Evolutionary conservation across 2,888 invertebrate genomes (phyloP).

Genomic region (Fragum fragum): DNA sequence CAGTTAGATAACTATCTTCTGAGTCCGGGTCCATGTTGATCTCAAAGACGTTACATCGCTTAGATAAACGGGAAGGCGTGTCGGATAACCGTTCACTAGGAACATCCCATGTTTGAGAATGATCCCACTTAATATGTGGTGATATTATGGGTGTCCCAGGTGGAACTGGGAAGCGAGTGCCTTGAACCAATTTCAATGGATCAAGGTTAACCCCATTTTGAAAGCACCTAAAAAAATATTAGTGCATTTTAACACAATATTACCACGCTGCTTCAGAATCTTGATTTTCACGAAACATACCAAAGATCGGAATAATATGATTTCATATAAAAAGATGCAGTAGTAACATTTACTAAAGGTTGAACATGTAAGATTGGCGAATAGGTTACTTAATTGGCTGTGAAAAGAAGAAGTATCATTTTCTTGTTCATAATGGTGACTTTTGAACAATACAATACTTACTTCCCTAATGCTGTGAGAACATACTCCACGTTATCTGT

Average conservation of each 20-base stretch:
- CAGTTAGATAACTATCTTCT: slow-evolving; percentile 90
- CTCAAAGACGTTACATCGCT: slow-evolving; percentile 78
- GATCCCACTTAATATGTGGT: slow-evolving; percentile 95
- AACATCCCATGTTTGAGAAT: slow-evolving; percentile 93
- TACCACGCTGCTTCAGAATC: too few species aligned
- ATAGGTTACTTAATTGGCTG: too few species aligned
- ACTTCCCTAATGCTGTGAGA: slow-evolving; percentile 93
- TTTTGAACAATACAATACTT: too few species aligned
- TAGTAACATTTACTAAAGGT: too few species aligned
- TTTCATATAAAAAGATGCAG: too few species aligned
- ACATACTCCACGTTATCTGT: slow-evolving; percentile 92
- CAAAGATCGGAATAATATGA: too few species aligned
- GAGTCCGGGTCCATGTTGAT: slow-evolving; percentile 77
- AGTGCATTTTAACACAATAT: too few species aligned
- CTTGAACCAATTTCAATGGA: slow-evolving; percentile 90
- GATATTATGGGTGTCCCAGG: slow-evolving; percentile 95
- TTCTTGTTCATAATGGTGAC: too few species aligned
- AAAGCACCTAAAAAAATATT: slow-evolving; percentile 90
- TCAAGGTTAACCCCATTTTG: slow-evolving; percentile 93
- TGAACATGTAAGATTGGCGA: too few species aligned
- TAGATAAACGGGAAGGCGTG: slow-evolving; percentile 64
- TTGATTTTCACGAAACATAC: too few species aligned
- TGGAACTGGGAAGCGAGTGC: slow-evolving; percentile 92
- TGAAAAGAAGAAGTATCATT: too few species aligned
- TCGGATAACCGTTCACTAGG: slow-evolving; percentile 78